Evolutionary conservation across 2,888 invertebrate species (phyloP).

Genomic region (Cremastobaeus sp.): DNA sequence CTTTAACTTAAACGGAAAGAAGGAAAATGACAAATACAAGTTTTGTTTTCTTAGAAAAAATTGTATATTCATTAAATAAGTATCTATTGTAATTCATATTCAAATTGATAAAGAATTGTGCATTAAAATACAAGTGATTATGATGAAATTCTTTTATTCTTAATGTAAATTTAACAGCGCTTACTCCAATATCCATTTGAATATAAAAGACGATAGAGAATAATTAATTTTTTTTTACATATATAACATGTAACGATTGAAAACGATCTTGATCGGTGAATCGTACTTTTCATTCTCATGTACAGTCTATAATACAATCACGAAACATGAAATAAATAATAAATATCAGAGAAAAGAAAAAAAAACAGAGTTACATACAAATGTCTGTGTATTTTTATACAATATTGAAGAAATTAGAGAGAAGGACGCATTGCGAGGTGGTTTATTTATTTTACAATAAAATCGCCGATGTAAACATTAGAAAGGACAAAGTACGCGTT

Average conservation of each 20-base stretch:
- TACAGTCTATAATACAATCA: constrained; percentile 47
- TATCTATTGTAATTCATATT: constrained; percentile 62
- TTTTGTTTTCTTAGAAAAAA: constrained; percentile 40
- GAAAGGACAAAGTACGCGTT: constrained; percentile 35
- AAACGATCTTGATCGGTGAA: constrained; percentile 33
- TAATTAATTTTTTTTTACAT: constrained; percentile 45
- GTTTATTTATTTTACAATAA: constrained; percentile 20
- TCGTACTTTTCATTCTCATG: constrained; percentile 28
- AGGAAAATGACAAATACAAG: neutral
- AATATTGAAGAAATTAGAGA: constrained; percentile 35
- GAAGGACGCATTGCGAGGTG: constrained; percentile 1
- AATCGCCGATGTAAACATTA: constrained; percentile 11
- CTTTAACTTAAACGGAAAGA: neutral
- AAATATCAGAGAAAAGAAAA: constrained; percentile 47
- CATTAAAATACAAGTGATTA: constrained; percentile 24
- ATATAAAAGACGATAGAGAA: constrained; percentile 65
- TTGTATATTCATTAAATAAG: constrained; percentile 41
- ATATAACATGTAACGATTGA: constrained; percentile 43
- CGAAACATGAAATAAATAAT: constrained; percentile 52
- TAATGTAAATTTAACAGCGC: constrained; percentile 58
- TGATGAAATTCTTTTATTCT: constrained; percentile 33
- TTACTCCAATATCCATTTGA: constrained; percentile 66
- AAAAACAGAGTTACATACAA: constrained; percentile 30
- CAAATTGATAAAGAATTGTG: constrained; percentile 57
- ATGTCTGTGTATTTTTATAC: constrained; percentile 22